Evolutionary conservation across 2,797 vertebrate genomes (phyloP), one percentile per base, ranked within the genome.

Genomic region (Pseudomugil gertrudae): DNA sequence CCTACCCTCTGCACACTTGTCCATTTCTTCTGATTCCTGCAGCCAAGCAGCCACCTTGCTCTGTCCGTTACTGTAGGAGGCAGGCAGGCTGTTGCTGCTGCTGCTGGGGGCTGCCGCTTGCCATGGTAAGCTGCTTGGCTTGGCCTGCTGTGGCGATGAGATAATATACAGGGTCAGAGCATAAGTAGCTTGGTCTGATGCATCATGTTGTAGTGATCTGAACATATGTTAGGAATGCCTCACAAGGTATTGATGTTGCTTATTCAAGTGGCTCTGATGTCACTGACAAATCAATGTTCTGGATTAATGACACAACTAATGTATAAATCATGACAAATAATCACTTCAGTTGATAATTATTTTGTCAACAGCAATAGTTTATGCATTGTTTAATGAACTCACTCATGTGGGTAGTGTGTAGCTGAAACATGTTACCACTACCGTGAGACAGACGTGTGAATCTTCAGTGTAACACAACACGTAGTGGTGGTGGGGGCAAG

Each of bases 21-120:
- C 97, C 98, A 99, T 99, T 80, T 99, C 98, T 87, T 99, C 97
- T 0, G 98, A 99, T 73, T 99, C 97, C 88, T 98, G 96, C 59
- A 99, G 90, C 98, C 98, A 99, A 23, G 97, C 98, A 0, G 91
- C 96, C 84, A 99, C 97, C 87, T 98, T 99, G 87, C 95, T 99
- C 92, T 97, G 96, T 61, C 97, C 96, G 0, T 96, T 98, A 3
- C 96, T 98, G 85, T 95, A 99, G 63, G 96, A 96, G 10, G 92
- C 94, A 1, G 97, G 97, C 70, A 99, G 95, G 90, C 95, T 97
- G 84, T 85, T 97, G 89, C 92, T 96, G 86, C 94, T 95, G 84
- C 93, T 96, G 50, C 68, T 88, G 27, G 91, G 87, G 54, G 75
- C 87, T 15, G 92, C 81, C 3, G 95, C 86, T 87, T 96, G 96